Base-by-base conservation (phyloP, 2,888 invertebrate species). In the Pterostichus niger region DNA sequence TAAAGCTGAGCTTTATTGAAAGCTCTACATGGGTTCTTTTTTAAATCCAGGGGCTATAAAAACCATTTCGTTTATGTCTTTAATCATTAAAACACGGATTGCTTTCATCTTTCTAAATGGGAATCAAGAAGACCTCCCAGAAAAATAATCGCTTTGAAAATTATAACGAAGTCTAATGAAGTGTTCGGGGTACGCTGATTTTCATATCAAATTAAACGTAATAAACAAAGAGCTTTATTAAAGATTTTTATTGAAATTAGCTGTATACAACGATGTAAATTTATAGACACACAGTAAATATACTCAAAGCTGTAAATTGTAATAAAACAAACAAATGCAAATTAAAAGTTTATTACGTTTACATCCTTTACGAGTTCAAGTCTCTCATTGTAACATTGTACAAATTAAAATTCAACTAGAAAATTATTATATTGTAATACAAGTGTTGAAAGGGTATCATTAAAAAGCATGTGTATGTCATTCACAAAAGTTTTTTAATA, bases 1-100 rank as follows among this genome's bases (percentile, higher is more conserved):
- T 79, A 79, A 79, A 79, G 79, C 79, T 52, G 61, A 49, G 79
- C 79, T 79, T 79, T 68, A 79, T 79, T 79, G 79, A 79, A 79
- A 79, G 79, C 64, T 52, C 75, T 52, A 75, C 49, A 75, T 75
- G 75, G 52, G 49, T 75, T 44, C 75, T 75, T 75, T 75, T 75
- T 75, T n/a, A 52, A 52, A 24, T 24, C 75, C 13, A 46, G 15
- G 11, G 49, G 75, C 64, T 64, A 13, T 64, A 75, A 75, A 75
- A 75, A 75, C 75, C 75, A 75, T 75, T 75, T 33, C 49, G 49
- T 75, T 75, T 75, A 75, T 75, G 52, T 75, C 75, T 52, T 75
- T 52, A 75, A 49, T 75, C 75, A 75, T 75, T 75, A 75, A 75
- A 75, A 49, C 33, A 64, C 13, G 56, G 56, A 56, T 17, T 56